These are phyloP conservation scores for Spodoptera littoralis DNA, from an alignment of 2,888 invertebrate genomes.

Conservation along the genomic window DNA sequence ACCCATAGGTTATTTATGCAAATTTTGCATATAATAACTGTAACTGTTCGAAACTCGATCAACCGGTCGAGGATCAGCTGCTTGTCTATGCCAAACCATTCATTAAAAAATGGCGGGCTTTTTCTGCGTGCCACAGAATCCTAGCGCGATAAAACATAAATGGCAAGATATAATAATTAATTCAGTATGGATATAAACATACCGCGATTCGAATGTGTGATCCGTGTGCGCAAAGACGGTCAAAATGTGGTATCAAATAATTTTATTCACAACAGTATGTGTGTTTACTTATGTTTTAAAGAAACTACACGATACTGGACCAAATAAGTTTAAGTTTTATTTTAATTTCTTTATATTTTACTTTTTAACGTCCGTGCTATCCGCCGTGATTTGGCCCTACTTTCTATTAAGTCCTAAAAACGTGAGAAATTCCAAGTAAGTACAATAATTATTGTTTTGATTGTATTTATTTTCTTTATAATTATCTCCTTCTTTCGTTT, in stretches of 20 bases:
- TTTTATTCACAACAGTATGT: conserved; percentile 62
- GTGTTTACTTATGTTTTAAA: conserved; percentile 66
- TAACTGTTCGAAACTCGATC: too few relatives aligned
- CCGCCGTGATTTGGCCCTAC: conserved; percentile 71
- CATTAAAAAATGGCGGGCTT: conserved; percentile 19
- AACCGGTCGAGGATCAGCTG: not conserved
- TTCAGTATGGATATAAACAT: conserved; percentile 60
- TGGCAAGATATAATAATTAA: conserved; percentile 50
- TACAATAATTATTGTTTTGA: conserved; percentile 38
- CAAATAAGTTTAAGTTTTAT: conserved; percentile 72
- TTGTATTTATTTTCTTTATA: conserved; percentile 2
- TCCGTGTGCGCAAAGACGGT: conserved; percentile 28
- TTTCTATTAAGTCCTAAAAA: conserved; percentile 74
- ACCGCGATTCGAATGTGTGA: conserved; percentile 59
- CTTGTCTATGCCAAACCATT: not conserved
- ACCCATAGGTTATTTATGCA: too few relatives aligned
- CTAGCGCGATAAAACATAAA: conserved; percentile 53
- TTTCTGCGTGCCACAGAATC: conserved; percentile 34
- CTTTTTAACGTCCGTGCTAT: conserved; percentile 57
- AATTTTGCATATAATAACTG: too few relatives aligned
- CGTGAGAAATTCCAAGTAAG: conserved; percentile 82
- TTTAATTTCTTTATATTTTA: conserved; percentile 71
- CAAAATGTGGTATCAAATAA: conserved; percentile 73
- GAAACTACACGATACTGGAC: conserved; percentile 68
- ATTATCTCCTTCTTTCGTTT: not conserved